Base-by-base conservation (phyloP, 2,797 vertebrate species). In the Sebastes diploproa region DNA sequence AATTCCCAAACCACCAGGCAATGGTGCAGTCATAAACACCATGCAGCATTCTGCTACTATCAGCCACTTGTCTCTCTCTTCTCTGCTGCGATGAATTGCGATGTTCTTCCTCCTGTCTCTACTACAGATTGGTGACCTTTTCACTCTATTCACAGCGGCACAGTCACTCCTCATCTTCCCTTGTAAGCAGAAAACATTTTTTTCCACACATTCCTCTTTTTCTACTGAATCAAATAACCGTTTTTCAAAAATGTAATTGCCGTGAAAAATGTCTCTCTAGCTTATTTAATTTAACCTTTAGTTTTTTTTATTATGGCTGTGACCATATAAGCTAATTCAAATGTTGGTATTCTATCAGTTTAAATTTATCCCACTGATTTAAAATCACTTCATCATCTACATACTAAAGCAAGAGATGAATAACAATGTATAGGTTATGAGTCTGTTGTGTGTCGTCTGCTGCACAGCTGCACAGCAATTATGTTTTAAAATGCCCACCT, bases 41-140 rank as follows among this genome's bases (percentile, higher is more conserved):
- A n/a, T 20, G 46, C 34, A 14, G 56, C 46, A 27, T 23, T 85
- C 56, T 61, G 65, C 54, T 75, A 3, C 66, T 58, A 73, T 78
- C 71, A 67, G 54, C 69, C 74, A 54, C 67, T 69, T 46, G 68
- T 62, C 70, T 72, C 16, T 65, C 16, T 65, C 7, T 18, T 32
- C 62, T 61, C 18, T n/a, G 46, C 42, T 36, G 46, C 20, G 23
- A 62, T 81, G 80, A 78, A 82, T 60, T 75, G 77, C 34, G 18
- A 50, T 59, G 23, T 36, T 86, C 63, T 52, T 64, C 54, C 27
- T 61, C 18, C 62, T 32, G 75, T 64, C 52, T 80, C 25, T 56
- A 29, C 61, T 64, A 14, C 25, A 12, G 59, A 82, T 38, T 63
- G 42, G 13, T 82, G 72, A 90, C 86, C 81, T 83, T 82, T 87